Conservation (phyloP, 2,797 vertebrate species). For the Hylomyscus alleni region DNA sequence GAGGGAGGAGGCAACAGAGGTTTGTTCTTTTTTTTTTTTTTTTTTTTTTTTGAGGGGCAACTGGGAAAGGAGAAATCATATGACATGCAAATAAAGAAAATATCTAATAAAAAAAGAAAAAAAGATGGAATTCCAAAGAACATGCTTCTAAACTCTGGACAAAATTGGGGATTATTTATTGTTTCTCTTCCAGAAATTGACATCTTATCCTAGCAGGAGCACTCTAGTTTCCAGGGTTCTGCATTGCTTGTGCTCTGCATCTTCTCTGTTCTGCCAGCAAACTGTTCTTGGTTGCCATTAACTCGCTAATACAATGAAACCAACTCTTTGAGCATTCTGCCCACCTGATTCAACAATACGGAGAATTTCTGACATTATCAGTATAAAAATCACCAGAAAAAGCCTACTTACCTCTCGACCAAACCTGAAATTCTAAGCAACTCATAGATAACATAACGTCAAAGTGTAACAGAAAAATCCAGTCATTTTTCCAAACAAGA, state of each 20-base stretch:
- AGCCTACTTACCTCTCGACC: neutral
- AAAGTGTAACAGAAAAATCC: constrained; percentile 18
- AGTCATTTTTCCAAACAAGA: constrained; percentile 32
- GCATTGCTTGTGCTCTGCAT: neutral
- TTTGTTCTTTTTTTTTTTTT: too few species aligned
- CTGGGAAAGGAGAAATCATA: too few species aligned
- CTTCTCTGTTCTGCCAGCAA: neutral
- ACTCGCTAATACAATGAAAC: neutral
- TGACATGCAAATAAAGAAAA: too few species aligned
- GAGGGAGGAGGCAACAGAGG: too few species aligned
- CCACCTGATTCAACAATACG: neutral
- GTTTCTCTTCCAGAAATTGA: neutral
- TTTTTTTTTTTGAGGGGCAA: too few species aligned
- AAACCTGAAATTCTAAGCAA: constrained; percentile 20
- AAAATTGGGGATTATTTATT: neutral
- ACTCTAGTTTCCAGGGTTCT: neutral
- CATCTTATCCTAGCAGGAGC: neutral
- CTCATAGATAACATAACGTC: neutral
- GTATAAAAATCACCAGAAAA: neutral
- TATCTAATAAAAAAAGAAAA: too few species aligned
- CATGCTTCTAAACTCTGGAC: neutral
- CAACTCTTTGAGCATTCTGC: neutral
- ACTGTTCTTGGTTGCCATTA: neutral
- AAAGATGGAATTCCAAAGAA: neutral
- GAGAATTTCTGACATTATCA: neutral